These are phyloP conservation scores for Gasterosteus aculeatus DNA, from an alignment of 2,113 vertebrate species.

Conservation along the genomic window DNA sequence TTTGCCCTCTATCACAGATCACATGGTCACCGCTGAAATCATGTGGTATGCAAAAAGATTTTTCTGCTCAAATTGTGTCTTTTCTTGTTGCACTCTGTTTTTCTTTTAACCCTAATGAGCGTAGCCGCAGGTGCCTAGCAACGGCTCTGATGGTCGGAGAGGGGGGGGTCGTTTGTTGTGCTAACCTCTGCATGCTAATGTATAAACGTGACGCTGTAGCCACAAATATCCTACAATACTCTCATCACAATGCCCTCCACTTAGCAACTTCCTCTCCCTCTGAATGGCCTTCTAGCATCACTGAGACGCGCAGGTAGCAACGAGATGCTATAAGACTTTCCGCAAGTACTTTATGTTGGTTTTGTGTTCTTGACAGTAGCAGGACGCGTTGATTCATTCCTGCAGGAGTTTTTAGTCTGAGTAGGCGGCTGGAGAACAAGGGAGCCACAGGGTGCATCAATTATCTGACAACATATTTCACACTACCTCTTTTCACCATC, in stretches of 20 bases:
- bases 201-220: slow-evolving; percentile 19
- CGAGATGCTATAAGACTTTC: slow-evolving; percentile 44
- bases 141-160: slow-evolving; percentile 67
- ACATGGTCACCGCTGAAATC: neutral
- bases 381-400: slow-evolving; percentile 61
- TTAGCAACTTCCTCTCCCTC: slow-evolving; percentile 48
- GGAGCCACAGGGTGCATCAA: slow-evolving; percentile 67
- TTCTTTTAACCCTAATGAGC: slow-evolving; percentile 69
- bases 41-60: neutral
- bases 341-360: slow-evolving; percentile 32
- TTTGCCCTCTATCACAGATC: neutral
- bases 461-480: slow-evolving; percentile 69
- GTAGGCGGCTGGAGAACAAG: slow-evolving; percentile 65
- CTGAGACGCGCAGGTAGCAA: slow-evolving; percentile 34
- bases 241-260: slow-evolving; percentile 45
- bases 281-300: slow-evolving; percentile 42
- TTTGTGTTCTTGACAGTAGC: slow-evolving; percentile 59
- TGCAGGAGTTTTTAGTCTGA: slow-evolving; percentile 60
- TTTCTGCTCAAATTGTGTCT: slow-evolving; percentile 27
- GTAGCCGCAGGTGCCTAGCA: slow-evolving; percentile 69
- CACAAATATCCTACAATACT: slow-evolving; percentile 30
- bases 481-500: slow-evolving; percentile 56
- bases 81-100: slow-evolving; percentile 42
- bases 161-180: slow-evolving; percentile 54
- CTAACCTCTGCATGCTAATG: slow-evolving; percentile 64